phyloP scores from a whole-genome alignment of 2,113 vertebrate genomes.

The human region GRCh38 chr11:78210001-78210500 shows the following conservation, averaged over 20 bases:
- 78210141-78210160: constrained; percentile 90
- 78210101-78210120: constrained; percentile 39
- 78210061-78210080: neutral
- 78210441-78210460: constrained; percentile 90
- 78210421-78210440: constrained; percentile 89
- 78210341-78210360: constrained; percentile 86
- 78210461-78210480: constrained; percentile 68
- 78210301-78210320: constrained; percentile 88
- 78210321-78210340: constrained; percentile 86
- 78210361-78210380: constrained; percentile 74
- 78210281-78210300: constrained; percentile 89
- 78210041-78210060: neutral
- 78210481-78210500: neutral
- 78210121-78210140: constrained; percentile 83
- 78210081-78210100: neutral
- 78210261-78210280: constrained; percentile 89
- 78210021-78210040: neutral
- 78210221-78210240: constrained; percentile 88
- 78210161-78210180: constrained; percentile 86
- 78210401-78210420: constrained; percentile 88
- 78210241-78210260: constrained; percentile 86
- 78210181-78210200: constrained; percentile 90
- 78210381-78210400: constrained; percentile 86
- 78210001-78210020: neutral
- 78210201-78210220: constrained; percentile 86